phyloP scores from a whole-genome alignment of 2,888 invertebrate species.

The Dynastes tityus region DNA sequence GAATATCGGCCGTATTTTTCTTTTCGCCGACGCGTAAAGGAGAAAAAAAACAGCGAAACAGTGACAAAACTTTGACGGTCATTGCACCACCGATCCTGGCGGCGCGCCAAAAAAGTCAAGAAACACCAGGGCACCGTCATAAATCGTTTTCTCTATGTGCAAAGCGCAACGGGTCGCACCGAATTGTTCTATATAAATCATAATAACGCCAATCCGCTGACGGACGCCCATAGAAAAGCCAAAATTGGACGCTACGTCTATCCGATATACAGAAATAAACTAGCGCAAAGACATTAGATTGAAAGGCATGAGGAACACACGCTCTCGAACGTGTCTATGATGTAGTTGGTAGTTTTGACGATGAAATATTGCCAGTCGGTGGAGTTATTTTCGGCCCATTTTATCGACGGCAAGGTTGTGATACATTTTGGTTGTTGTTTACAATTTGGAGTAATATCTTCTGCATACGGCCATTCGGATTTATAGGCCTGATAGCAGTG shows the following conservation, averaged over 20 bases:
- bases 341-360: constrained; percentile 1
- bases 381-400: constrained; percentile 20
- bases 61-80: constrained; percentile 31
- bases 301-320: not conserved
- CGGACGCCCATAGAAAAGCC: constrained; percentile 3
- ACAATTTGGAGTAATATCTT: not conserved
- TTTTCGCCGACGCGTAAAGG: too few relatives aligned
- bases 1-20: not conserved
- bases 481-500: too few relatives aligned
- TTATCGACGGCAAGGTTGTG: constrained; percentile 28
- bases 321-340: not conserved
- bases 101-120: constrained; percentile 6
- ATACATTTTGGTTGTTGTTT: constrained; percentile 27
- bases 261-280: constrained; percentile 8
- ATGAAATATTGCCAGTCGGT: constrained; percentile 21
- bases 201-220: not conserved
- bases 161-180: constrained; percentile 5
- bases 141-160: not conserved
- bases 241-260: constrained; percentile 1
- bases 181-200: constrained; percentile 13
- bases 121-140: constrained; percentile 1
- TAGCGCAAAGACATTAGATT: not conserved
- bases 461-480: not conserved
- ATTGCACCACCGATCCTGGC: constrained; percentile 34
- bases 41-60: not conserved